Base-by-base conservation (phyloP, 1,140 invertebrate genomes). In the Nomia melanderi region DNA sequence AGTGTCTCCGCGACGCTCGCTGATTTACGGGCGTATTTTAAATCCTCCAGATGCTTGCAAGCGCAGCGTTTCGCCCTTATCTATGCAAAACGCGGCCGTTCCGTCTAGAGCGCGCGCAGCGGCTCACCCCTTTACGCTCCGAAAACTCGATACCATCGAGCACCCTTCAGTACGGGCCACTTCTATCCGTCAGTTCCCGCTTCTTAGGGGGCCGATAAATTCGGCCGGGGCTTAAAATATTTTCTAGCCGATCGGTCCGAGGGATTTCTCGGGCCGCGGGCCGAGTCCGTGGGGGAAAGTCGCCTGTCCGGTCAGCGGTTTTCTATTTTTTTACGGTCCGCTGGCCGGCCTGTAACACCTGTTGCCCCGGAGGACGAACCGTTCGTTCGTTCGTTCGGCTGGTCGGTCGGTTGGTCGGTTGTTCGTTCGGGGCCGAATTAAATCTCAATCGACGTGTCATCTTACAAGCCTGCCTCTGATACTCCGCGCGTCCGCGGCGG, bases 271-370 rank as follows among this genome's bases (percentile, higher is more conserved):
- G 44, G 33, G 33, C 31, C 17, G 3, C 56, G 29, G 3, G 2
- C 29, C 29, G 9, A 1, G 31, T 20, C 25, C 9, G 63, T 20
- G 17, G 63, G 44, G 64, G 66, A 39, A 62, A 71, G 56, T 71
- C 66, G 56, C 9, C 23, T 23, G 54, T 75, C 73, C 66, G 47
- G 73, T 69, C 65, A 39, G 41, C 11, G 29, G 75, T 63, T 74
- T 83, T 78, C 70, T 62, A 57, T 63, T 78, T 83, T 83, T 83
- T 78, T 78, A 82, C 64, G 69, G 44, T 39, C 50, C 53, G 36
- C 44, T 44, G 41, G 69, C 50, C 57, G 44, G n/a, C n/a, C 20
- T 33, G 54, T 83, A 69, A 70, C 82, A 83, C 82, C 81, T 83
- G 82, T 83, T 83, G 82, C 82, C n/a, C 12, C 14, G 27, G 54